Evolutionary conservation across 2,797 vertebrate species (phyloP), one percentile per base, ranked within the genome.

Genomic region (Lagocephalus sceleratus): DNA sequence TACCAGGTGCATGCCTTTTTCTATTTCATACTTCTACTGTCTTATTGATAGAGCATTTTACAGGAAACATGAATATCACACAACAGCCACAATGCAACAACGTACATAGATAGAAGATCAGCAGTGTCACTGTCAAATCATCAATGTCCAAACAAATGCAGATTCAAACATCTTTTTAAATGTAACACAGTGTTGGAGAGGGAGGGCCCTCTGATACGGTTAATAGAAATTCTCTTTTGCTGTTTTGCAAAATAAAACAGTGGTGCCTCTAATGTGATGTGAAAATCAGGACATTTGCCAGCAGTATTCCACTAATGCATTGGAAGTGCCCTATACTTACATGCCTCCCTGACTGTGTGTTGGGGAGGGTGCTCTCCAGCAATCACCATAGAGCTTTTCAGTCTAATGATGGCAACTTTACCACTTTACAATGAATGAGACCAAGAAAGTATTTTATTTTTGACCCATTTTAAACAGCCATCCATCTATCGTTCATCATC

Each of bases 1-100:
- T 98, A 99, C 84, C 95, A 97, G 94, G 95, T 95, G 81, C 55
- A 7, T 43, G 32, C 16, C 6, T 35, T 7, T 0, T 22, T 46
- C 38, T 11, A 16, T 23, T 42, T 63, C 53, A 0, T 5, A 22
- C 19, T 21, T 57, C 8, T 3, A 54, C 41, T 39, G 14, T 43
- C 20, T 12, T 43, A 7, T 16, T 46, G 7, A 16, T 8, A 52
- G 29, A 10, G 19, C 49, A 41, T 54, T 47, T 12, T 12, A 32
- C 6, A 16, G 47, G 20, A 14, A 54, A 20, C 59, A 23, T 44
- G 17, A 29, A 3, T 38, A 43, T 45, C 43, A 25, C 26, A 50
- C 47, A 55, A 25, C 29, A 53, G 21, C n/a, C n/a, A n/a, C n/a
- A n/a, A n/a, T n/a, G n/a, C n/a, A n/a, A n/a, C n/a, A n/a, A n/a